Conservation (phyloP, 2,113 vertebrate species). For the Syngnathus floridae region DNA sequence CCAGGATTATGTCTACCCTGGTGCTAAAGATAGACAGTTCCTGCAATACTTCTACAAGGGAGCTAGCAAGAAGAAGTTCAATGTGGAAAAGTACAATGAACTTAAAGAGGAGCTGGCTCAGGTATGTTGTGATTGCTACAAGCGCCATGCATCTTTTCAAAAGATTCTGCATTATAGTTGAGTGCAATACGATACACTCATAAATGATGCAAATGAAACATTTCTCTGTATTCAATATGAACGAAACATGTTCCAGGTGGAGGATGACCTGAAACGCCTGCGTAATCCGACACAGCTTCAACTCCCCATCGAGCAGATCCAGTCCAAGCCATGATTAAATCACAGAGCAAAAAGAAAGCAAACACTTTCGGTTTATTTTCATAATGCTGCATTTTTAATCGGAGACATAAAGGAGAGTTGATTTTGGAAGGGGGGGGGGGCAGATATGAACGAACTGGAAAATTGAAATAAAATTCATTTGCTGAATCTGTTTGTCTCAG, state of each 20-base stretch:
- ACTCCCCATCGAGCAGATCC: slow-evolving; percentile 74
- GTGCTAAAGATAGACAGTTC: slow-evolving; percentile 77
- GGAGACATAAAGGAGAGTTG: slow-evolving; percentile 7
- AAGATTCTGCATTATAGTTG: neutral
- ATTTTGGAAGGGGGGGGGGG: slow-evolving; percentile 16
- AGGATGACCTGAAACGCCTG: slow-evolving; percentile 76
- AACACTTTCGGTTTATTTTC: slow-evolving; percentile 38
- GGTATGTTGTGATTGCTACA: slow-evolving; percentile 60
- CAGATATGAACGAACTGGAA: slow-evolving; percentile 6
- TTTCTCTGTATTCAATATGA: neutral
- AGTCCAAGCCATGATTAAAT: slow-evolving; percentile 58
- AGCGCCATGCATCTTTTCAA: neutral
- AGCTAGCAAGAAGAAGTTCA: slow-evolving; percentile 74
- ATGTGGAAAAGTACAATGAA: slow-evolving; percentile 80
- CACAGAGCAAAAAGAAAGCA: slow-evolving; percentile 22
- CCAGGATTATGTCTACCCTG: slow-evolving; percentile 87
- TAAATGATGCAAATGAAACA: neutral
- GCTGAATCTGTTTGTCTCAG: slow-evolving; percentile 2
- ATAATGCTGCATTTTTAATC: slow-evolving; percentile 49
- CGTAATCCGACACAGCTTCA: slow-evolving; percentile 70
- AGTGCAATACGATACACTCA: neutral
- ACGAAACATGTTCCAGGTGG: slow-evolving; percentile 64
- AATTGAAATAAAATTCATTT: slow-evolving; percentile 42
- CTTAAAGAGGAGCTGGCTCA: slow-evolving; percentile 80
- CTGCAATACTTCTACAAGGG: slow-evolving; percentile 83